Percentiles rank a stretch among this genome's conserved stretches.
These are phyloP conservation scores for Eptatretus atami DNA, from an alignment of 2,797 vertebrate species.

Conservation along the genomic window DNA sequence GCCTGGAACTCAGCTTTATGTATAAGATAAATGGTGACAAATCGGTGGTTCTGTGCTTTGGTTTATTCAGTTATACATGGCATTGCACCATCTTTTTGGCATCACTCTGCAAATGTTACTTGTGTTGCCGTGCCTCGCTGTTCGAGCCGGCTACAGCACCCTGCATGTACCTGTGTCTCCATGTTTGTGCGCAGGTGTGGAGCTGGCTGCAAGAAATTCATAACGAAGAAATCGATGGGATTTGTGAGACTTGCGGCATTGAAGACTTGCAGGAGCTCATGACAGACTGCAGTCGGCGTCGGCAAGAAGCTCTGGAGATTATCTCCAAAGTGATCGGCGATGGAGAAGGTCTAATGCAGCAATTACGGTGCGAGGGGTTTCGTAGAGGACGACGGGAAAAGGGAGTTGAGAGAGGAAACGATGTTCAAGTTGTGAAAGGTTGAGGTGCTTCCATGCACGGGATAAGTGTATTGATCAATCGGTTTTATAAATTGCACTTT, in stretches of 20 bases:
- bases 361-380: slow-evolving; percentile 52
- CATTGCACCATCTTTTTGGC: neutral
- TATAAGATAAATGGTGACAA: no score
- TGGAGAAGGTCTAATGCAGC: slow-evolving; percentile 83
- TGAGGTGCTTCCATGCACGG: no score
- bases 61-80: no score
- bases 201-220: slow-evolving; percentile 98
- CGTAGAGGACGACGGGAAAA: no score
- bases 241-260: slow-evolving; percentile 49
- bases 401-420: no score
- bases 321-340: slow-evolving; percentile 94
- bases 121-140: neutral
- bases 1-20: no score
- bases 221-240: slow-evolving; percentile 80
- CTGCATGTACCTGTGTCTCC: neutral
- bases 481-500: no score
- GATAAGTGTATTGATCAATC: no score
- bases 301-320: slow-evolving; percentile 69
- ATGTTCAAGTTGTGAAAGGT: no score
- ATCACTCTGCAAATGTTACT: neutral
- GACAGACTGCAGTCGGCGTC: slow-evolving; percentile 92
- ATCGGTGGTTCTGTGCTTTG: no score
- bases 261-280: slow-evolving; percentile 82
- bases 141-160: neutral
- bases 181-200: slow-evolving; percentile 34